Percentiles rank a stretch among this genome's conserved stretches.
phyloP scores from a whole-genome alignment of 23 tunicate species.

The Corella eumyota region DNA sequence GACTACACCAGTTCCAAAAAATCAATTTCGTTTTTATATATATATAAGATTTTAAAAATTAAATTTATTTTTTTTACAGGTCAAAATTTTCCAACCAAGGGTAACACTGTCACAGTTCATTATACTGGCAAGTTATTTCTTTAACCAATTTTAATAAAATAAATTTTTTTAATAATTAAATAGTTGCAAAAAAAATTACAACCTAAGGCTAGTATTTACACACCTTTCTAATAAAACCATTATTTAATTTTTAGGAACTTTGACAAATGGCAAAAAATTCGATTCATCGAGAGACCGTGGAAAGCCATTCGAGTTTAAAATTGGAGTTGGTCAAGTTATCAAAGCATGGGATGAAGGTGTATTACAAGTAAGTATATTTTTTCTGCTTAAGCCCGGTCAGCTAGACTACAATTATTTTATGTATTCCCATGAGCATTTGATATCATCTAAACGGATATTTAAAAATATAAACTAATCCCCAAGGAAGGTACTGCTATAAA shows the following conservation, averaged over 20 bases:
- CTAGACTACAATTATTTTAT: too few relatives aligned
- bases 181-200: too few relatives aligned
- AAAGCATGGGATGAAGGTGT: constrained; percentile 93
- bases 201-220: not conserved
- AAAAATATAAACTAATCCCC: too few relatives aligned
- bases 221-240: not conserved
- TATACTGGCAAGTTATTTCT: constrained; percentile 34
- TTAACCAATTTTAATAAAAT: too few relatives aligned
- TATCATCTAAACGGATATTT: too few relatives aligned
- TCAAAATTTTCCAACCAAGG: constrained; percentile 24
- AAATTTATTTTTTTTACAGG: too few relatives aligned
- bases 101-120: constrained; percentile 38
- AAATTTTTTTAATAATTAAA: too few relatives aligned
- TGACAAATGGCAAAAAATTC: constrained; percentile 75
- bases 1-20: too few relatives aligned
- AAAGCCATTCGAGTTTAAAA: constrained; percentile 53
- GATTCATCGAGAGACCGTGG: constrained; percentile 80
- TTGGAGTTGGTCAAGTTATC: constrained; percentile 76
- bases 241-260: constrained; percentile 37
- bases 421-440: too few relatives aligned
- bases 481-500: too few relatives aligned
- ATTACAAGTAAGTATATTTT: constrained; percentile 18
- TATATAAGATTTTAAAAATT: too few relatives aligned
- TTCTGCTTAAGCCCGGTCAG: not conserved
- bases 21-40: too few relatives aligned